Conservation (phyloP, 2,888 invertebrate genomes). For the Campaea margaritaria region DNA sequence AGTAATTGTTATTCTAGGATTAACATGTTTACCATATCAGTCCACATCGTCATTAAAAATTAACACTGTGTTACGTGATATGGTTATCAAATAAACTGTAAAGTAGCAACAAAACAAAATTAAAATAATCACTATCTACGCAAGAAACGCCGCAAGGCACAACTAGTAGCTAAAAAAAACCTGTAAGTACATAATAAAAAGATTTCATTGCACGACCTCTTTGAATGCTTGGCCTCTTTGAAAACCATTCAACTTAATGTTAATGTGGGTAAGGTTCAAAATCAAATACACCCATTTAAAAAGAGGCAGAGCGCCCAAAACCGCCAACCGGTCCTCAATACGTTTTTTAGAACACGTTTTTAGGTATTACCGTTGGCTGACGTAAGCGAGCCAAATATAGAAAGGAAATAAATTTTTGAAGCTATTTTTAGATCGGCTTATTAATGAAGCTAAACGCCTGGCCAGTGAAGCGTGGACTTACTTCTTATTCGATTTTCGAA, state of each 20-base stretch:
- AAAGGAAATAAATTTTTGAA: constrained; percentile 40
- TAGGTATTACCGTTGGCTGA: constrained; percentile 43
- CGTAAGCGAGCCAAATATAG: constrained; percentile 47
- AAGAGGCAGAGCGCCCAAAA: constrained; percentile 5
- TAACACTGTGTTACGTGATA: too few relatives aligned
- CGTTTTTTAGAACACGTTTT: constrained; percentile 26
- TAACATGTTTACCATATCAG: too few relatives aligned
- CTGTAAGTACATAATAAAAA: constrained; percentile 8
- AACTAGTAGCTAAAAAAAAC: constrained; percentile 2
- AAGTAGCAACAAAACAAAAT: not conserved
- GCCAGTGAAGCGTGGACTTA: constrained; percentile 14
- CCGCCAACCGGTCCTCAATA: constrained; percentile 18
- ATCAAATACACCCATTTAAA: not conserved
- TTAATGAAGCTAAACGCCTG: constrained; percentile 30
- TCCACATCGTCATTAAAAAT: too few relatives aligned
- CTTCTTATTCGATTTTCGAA: constrained; percentile 13
- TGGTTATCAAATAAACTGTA: too few relatives aligned
- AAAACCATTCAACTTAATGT: not conserved
- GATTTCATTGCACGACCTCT: constrained; percentile 5
- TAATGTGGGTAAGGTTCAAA: not conserved
- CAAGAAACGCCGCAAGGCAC: too few relatives aligned
- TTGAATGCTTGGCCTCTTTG: not conserved
- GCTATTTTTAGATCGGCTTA: constrained; percentile 44
- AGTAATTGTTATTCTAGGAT: too few relatives aligned
- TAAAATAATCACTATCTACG: not conserved